A percentile compares a stretch with the other conserved stretches of the same genome.
Evolutionary conservation across 2,888 invertebrate species (phyloP).

Genomic region (Athrips mouffetella): DNA sequence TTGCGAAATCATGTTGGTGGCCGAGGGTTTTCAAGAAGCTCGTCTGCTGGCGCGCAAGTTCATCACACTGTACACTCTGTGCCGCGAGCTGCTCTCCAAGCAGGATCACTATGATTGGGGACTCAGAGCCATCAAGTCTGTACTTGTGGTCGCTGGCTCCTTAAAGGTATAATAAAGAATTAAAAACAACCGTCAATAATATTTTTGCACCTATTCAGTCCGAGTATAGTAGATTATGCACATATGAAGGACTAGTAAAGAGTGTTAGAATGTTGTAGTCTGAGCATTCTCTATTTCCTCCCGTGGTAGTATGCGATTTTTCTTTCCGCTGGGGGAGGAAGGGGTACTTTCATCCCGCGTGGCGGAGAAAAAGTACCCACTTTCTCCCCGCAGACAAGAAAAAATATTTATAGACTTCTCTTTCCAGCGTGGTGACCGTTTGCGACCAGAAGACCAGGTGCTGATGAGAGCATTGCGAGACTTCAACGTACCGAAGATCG

Average conservation of each 20-base stretch:
- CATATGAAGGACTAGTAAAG: too few relatives aligned
- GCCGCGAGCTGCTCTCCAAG: conserved; percentile 92
- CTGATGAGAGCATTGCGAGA: conserved; percentile 95
- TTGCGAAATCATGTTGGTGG: conserved; percentile 97
- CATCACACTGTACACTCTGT: conserved; percentile 94
- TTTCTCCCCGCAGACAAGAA: too few relatives aligned
- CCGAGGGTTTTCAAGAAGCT: conserved; percentile 96
- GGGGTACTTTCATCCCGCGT: too few relatives aligned
- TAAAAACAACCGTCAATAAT: too few relatives aligned
- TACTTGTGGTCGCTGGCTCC: conserved; percentile 95
- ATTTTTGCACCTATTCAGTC: background rate
- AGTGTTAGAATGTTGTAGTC: too few relatives aligned
- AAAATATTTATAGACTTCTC: background rate
- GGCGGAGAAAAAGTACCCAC: too few relatives aligned
- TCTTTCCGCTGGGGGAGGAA: too few relatives aligned
- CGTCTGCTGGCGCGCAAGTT: conserved; percentile 93
- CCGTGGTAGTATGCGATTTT: too few relatives aligned
- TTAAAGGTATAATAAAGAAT: conserved; percentile 80
- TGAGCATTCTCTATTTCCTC: too few relatives aligned
- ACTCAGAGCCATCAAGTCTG: conserved; percentile 95
- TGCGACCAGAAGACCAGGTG: conserved; percentile 93
- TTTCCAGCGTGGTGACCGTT: conserved; percentile 82
- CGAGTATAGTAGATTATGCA: too few relatives aligned
- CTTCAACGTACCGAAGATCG: conserved; percentile 96
- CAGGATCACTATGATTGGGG: conserved; percentile 99